phyloP scores from a whole-genome alignment of 2,113 vertebrate species.

The Anser cygnoides region DNA sequence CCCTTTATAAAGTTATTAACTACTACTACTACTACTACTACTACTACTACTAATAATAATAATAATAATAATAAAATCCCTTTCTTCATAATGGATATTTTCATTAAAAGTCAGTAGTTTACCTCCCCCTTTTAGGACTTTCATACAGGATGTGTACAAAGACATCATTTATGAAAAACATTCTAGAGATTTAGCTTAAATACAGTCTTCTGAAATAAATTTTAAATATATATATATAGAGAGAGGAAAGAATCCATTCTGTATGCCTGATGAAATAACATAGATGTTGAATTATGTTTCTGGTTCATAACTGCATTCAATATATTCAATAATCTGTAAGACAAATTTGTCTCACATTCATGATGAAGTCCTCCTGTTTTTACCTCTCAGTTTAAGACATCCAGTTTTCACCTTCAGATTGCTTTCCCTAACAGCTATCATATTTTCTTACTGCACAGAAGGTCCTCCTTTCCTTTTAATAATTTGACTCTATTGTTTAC shows the following conservation, averaged over 20 bases:
- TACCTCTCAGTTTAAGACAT: not conserved
- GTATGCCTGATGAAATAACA: not conserved
- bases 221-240: not conserved
- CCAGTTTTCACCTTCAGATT: not conserved
- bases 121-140: not conserved
- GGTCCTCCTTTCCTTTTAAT: constrained; percentile 26
- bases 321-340: not conserved
- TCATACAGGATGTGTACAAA: not conserved
- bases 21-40: too few species aligned
- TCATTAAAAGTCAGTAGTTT: not conserved
- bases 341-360: constrained; percentile 5
- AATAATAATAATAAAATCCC: too few species aligned
- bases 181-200: not conserved
- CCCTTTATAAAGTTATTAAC: not conserved
- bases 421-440: not conserved
- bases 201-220: not conserved
- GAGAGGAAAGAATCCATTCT: not conserved
- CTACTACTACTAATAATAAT: too few species aligned
- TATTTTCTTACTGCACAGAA: not conserved
- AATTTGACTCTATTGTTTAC: not conserved
- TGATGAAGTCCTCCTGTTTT: not conserved
- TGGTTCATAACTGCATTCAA: constrained; percentile 5
- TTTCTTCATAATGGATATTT: not conserved
- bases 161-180: not conserved
- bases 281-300: not conserved